Evolutionary conservation across 2,797 vertebrate species (phyloP).

Genomic region (Telmatherina bonti): DNA sequence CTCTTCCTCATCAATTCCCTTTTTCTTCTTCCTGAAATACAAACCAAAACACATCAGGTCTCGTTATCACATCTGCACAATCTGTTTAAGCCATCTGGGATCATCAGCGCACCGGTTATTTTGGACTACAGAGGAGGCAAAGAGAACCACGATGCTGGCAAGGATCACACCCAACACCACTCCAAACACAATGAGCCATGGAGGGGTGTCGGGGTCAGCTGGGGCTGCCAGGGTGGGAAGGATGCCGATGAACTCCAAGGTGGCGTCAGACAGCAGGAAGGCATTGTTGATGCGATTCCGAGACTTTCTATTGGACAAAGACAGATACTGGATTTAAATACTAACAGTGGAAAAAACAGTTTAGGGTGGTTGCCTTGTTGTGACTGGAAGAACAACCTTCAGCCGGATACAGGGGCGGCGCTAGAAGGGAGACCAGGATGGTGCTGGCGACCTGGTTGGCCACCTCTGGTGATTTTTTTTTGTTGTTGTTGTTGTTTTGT

Average conservation of each 20-base stretch:
- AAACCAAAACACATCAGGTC: not conserved
- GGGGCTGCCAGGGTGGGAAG: slow-evolving; percentile 82
- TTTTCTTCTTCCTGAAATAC: slow-evolving; percentile 53
- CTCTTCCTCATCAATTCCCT: not conserved
- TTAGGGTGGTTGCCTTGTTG: no score
- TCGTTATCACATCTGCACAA: not conserved
- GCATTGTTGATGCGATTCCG: slow-evolving; percentile 89
- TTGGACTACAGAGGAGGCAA: slow-evolving; percentile 54
- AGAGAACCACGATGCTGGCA: slow-evolving; percentile 65
- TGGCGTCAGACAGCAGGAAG: slow-evolving; percentile 87
- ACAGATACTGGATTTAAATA: not conserved
- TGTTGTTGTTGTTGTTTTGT: no score
- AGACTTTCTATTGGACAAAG: slow-evolving; percentile 74
- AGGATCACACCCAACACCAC: slow-evolving; percentile 80
- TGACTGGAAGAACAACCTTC: not conserved
- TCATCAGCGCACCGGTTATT: slow-evolving; percentile 64
- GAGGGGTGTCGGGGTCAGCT: slow-evolving; percentile 69
- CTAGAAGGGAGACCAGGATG: no score
- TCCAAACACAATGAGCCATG: slow-evolving; percentile 93
- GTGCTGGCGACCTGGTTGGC: no score
- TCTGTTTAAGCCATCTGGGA: not conserved
- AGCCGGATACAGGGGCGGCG: not conserved
- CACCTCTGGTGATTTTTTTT: no score
- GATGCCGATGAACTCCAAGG: slow-evolving; percentile 91
- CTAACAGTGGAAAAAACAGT: not conserved